Base-by-base conservation (phyloP, 2,113 vertebrate species). In the Paradoxurus hermaphroditus region DNA sequence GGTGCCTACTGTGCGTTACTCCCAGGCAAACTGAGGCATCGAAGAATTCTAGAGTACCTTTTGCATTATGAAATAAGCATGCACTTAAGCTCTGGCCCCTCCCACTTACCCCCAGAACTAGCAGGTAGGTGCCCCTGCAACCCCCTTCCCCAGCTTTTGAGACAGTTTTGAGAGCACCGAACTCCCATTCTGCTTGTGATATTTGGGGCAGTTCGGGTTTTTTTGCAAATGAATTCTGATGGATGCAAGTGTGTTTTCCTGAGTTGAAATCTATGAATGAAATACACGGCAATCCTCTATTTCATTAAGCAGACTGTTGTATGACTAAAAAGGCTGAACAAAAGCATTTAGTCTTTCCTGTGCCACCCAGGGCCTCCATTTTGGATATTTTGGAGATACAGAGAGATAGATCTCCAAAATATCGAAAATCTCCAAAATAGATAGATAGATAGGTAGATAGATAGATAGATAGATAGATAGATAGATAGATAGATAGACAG, bases 261-360 rank as follows among this genome's bases (percentile, higher is more conserved):
- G 90, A 94, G 67, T 86, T 92, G 67, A 93, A 78, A 73, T 46
- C 73, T 79, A 31, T 79, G 79, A 83, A 53, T 75, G 87, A 96
- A 94, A 86, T 73, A 56, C 34, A 63, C 10, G 36, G 72, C 51
- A 7, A 27, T 59, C 51, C 67, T 91, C 79, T 94, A 46, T 90
- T 85, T 78, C 34, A 83, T 62, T 78, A 85, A 67, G 31, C 49
- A 83, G 44, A 67, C 46, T 65, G 21, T 10, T 53, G 25, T 39
- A 68, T 59, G 82, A 82, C 72, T 75, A 25, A 23, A 85, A 91
- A 87, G 41, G 2, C 19, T 70, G 21, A 72, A 34, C 10, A 36
- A 27, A 86, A 67, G 15, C 34, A 56, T 53, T 68, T 23, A 14
- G 53, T 83, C 67, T 92, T 46, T 39, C 15, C 27, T 39, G 25